These are phyloP conservation scores for Fulmarus glacialis DNA, from an alignment of 2,113 vertebrate genomes.

Conservation along the genomic window DNA sequence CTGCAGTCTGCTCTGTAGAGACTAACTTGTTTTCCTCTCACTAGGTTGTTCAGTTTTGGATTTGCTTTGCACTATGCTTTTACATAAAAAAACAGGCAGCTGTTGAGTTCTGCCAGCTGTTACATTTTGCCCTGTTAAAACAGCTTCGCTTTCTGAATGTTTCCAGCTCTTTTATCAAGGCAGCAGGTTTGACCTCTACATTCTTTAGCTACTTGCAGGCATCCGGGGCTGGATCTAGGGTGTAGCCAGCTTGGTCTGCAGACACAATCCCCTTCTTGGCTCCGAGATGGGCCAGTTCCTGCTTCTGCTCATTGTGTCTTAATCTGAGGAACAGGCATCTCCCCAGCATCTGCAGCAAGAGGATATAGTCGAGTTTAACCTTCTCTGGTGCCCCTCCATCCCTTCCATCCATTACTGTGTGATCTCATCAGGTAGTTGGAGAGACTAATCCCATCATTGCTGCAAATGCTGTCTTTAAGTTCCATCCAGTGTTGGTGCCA, in stretches of 20 bases:
- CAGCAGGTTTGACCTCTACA: not conserved
- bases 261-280: not conserved
- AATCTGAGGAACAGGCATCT: not conserved
- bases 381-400: not conserved
- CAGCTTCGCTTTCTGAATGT: not conserved
- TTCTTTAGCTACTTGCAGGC: not conserved
- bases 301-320: not conserved
- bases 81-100: not conserved
- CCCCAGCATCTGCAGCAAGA: not conserved
- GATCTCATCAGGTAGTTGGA: not conserved
- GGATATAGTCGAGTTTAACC: accelerated
- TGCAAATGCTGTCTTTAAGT: not conserved
- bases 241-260: not conserved
- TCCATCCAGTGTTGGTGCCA: not conserved
- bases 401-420: not conserved
- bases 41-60: not conserved
- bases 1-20: not conserved
- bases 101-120: not conserved
- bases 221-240: not conserved
- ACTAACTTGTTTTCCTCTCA: not conserved
- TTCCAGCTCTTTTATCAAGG: not conserved
- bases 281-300: not conserved
- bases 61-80: not conserved
- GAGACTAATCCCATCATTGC: not conserved
- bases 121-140: not conserved